phyloP scores from a whole-genome alignment of 1,140 invertebrate genomes.

The Papilio dardanus region DNA sequence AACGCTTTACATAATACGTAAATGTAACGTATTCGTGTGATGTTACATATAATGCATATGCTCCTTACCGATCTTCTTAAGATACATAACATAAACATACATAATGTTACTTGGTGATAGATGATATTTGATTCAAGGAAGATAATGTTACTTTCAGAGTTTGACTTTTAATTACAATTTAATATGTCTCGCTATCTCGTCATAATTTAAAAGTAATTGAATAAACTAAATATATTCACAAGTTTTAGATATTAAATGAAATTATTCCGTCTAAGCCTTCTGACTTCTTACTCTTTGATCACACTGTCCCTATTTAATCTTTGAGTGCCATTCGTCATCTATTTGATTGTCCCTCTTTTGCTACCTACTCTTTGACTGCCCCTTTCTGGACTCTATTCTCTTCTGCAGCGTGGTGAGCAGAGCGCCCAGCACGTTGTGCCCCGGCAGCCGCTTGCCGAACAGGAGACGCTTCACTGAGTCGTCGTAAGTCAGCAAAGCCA shows the following conservation, averaged over 20 bases:
- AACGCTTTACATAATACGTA: background rate
- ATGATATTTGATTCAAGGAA: background rate
- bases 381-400: constrained; percentile 87
- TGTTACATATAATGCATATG: background rate
- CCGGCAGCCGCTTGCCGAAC: constrained; percentile 94
- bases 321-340: constrained; percentile 66
- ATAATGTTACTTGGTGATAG: background rate
- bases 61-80: background rate
- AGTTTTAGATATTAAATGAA: background rate
- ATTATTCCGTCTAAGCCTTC: constrained; percentile 50
- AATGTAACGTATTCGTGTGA: too few relatives aligned
- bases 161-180: constrained; percentile 15
- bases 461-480: constrained; percentile 94
- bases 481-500: constrained; percentile 94
- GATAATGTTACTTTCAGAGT: background rate
- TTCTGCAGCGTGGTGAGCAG: constrained; percentile 91
- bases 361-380: constrained; percentile 70
- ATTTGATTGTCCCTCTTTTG: constrained; percentile 29
- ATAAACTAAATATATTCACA: background rate
- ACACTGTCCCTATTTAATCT: constrained; percentile 59
- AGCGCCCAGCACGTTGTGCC: constrained; percentile 93
- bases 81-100: background rate
- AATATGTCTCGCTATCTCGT: background rate
- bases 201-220: constrained; percentile 2
- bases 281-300: constrained; percentile 44